Evolutionary conservation across 2,113 vertebrate species (phyloP).

Genomic region (Calyptomena viridis): DNA sequence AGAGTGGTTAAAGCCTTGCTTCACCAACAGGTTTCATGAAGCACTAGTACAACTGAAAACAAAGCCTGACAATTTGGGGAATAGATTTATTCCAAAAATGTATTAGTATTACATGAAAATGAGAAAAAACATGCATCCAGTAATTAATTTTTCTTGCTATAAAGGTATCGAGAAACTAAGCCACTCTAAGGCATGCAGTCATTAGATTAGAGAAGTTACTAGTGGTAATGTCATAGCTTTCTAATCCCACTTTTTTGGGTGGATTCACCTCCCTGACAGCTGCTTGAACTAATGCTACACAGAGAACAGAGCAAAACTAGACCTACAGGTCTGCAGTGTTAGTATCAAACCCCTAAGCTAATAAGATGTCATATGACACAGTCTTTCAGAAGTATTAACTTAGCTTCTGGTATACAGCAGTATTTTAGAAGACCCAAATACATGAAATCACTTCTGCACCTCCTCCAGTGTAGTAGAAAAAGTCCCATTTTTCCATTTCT

Average conservation of each 20-base stretch:
- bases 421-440: background rate
- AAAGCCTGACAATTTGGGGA: background rate
- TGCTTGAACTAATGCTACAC: background rate
- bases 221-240: background rate
- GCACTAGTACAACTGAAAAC: background rate
- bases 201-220: background rate
- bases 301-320: background rate
- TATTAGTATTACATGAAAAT: background rate
- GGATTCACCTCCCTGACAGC: background rate
- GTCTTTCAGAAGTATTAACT: background rate
- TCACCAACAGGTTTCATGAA: background rate
- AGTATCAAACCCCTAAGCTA: background rate
- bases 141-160: background rate
- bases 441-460: background rate
- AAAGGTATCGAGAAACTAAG: background rate
- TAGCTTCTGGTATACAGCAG: background rate
- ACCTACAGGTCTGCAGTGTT: background rate
- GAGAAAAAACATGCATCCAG: background rate
- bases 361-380: background rate
- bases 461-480: background rate
- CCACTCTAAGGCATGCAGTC: background rate
- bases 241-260: background rate
- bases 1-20: background rate
- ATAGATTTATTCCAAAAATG: background rate
- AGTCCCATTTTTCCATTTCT: background rate